phyloP scores from a whole-genome alignment of 2,113 vertebrate genomes.

The Plotosus lineatus region DNA sequence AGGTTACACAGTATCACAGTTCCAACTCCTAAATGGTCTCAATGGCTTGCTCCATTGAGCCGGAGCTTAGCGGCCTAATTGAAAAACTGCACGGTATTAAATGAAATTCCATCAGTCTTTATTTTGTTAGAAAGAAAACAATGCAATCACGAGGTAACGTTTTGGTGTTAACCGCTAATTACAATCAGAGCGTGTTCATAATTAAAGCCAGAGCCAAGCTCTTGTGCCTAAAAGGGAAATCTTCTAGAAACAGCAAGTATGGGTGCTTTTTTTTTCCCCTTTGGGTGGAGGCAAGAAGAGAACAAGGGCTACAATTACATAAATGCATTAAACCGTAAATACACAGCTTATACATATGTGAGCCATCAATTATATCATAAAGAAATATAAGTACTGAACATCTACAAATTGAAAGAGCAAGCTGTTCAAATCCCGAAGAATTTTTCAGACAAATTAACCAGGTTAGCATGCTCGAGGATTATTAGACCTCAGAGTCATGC shows the following conservation, averaged over 20 bases:
- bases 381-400: constrained; percentile 21
- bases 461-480: constrained; percentile 17
- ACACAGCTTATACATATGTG: background rate
- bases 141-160: constrained; percentile 68
- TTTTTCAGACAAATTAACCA: constrained; percentile 25
- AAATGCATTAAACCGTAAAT: constrained; percentile 27
- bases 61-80: constrained; percentile 62
- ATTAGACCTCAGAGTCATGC: constrained; percentile 1
- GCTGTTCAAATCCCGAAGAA: background rate
- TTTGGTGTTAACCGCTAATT: constrained; percentile 69
- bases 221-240: constrained; percentile 42
- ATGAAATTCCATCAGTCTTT: constrained; percentile 62
- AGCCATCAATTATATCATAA: constrained; percentile 1
- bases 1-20: constrained; percentile 40
- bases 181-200: constrained; percentile 67
- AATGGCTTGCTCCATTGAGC: constrained; percentile 30
- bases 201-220: constrained; percentile 63
- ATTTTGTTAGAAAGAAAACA: constrained; percentile 61
- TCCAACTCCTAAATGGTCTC: constrained; percentile 24
- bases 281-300: background rate
- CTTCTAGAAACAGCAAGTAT: constrained; percentile 24
- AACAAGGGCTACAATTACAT: constrained; percentile 39
- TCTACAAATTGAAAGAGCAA: background rate
- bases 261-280: too few species aligned
- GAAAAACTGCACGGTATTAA: constrained; percentile 62